Conservation (phyloP, 2,888 invertebrate genomes). For the Empis livida region DNA sequence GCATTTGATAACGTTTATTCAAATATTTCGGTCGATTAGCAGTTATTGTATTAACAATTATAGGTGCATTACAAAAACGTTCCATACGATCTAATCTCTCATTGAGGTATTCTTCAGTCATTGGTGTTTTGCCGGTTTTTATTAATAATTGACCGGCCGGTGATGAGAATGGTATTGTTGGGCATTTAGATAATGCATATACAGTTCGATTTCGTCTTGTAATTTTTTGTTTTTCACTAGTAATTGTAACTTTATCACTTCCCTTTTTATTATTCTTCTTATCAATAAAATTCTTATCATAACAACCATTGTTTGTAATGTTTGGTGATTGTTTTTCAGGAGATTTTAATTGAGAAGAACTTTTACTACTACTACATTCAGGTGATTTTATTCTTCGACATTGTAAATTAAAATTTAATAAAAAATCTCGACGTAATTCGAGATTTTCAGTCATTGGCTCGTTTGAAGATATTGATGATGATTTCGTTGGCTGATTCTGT, state of each 20-base stretch:
- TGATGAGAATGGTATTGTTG: constrained; percentile 41
- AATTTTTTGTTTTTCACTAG: constrained; percentile 8
- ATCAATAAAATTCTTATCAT: no score
- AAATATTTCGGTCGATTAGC: constrained; percentile 23
- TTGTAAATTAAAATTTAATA: constrained; percentile 38
- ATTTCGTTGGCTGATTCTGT: background rate
- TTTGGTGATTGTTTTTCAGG: no score
- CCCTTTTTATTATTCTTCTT: no score
- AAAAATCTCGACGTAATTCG: constrained; percentile 33
- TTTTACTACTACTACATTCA: no score
- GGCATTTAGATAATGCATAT: constrained; percentile 36
- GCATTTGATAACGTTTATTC: constrained; percentile 22
- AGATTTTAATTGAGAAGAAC: no score
- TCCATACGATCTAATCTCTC: constrained; percentile 42
- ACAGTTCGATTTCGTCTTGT: constrained; percentile 35
- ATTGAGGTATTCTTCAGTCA: constrained; percentile 35
- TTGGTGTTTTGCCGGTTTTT: constrained; percentile 37
- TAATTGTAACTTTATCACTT: no score
- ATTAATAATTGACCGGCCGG: constrained; percentile 39
- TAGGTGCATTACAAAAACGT: constrained; percentile 31
- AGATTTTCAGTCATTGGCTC: constrained; percentile 21
- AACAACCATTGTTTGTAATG: no score
- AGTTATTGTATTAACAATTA: constrained; percentile 8
- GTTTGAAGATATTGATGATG: background rate
- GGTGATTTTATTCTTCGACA: constrained; percentile 4